phyloP scores from a whole-genome alignment of 1,140 invertebrate genomes.

The Drosophila albomicans region DNA sequence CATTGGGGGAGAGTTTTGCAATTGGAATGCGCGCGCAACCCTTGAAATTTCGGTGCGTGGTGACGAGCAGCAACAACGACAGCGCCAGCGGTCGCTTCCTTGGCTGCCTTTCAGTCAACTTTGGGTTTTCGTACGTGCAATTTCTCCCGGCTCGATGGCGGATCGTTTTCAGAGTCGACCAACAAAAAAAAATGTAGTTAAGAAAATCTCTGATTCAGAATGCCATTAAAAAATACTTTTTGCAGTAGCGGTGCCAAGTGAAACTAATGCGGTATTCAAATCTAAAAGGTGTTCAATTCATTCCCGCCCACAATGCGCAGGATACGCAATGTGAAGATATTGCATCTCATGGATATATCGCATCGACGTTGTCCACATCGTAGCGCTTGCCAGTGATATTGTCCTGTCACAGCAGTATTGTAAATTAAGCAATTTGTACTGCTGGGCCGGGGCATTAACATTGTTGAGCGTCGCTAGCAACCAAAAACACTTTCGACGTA shows the following conservation, averaged over 20 bases:
- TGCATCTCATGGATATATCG: slow-evolving; percentile 26
- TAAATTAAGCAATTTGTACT: slow-evolving; percentile 88
- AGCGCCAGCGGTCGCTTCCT: slow-evolving; percentile 63
- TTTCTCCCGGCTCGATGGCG: slow-evolving; percentile 83
- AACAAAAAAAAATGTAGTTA: not conserved
- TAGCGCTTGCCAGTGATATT: slow-evolving; percentile 91
- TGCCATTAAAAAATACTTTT: slow-evolving; percentile 16
- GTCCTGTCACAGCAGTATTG: slow-evolving; percentile 97
- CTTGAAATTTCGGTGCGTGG: slow-evolving; percentile 53
- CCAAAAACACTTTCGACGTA: slow-evolving; percentile 24
- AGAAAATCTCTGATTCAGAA: slow-evolving; percentile 12
- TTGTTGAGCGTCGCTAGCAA: slow-evolving; percentile 80
- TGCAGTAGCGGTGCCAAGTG: slow-evolving; percentile 20
- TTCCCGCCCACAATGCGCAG: not conserved
- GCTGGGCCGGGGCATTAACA: slow-evolving; percentile 93
- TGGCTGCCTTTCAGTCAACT: slow-evolving; percentile 84
- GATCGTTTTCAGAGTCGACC: slow-evolving; percentile 71
- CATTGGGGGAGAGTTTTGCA: slow-evolving; percentile 75
- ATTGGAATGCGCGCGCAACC: slow-evolving; percentile 80
- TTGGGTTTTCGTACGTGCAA: slow-evolving; percentile 84
- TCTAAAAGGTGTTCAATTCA: not conserved
- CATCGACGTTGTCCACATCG: not conserved
- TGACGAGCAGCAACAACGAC: slow-evolving; percentile 51
- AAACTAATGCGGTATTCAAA: not conserved
- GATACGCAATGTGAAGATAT: slow-evolving; percentile 20